Percentiles rank a stretch among this genome's conserved stretches.
Evolutionary conservation across 2,113 vertebrate genomes (phyloP).

Genomic region (pig (Sus scrofa)): DNA sequence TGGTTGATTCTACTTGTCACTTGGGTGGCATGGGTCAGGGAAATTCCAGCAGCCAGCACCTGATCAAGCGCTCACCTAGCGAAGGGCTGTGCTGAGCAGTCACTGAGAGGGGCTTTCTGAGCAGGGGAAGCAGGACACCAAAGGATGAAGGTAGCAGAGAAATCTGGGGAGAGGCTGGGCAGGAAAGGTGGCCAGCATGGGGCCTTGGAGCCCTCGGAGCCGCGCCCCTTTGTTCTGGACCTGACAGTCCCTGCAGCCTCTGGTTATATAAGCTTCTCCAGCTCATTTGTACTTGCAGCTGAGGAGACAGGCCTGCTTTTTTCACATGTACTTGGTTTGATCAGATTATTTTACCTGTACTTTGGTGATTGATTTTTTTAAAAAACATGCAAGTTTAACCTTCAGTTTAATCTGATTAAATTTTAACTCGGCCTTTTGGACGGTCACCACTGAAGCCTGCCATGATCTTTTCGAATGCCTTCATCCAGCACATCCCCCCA

Average conservation of each 20-base stretch:
- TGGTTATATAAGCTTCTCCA: background rate
- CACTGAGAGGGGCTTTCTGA: background rate
- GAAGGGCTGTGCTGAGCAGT: background rate
- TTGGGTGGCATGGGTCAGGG: background rate
- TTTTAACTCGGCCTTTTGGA: background rate
- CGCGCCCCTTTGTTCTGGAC: background rate
- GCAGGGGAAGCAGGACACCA: background rate
- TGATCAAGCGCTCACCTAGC: background rate
- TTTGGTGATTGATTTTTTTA: background rate
- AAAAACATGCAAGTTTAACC: background rate
- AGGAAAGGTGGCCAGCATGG: background rate
- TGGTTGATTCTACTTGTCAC: background rate
- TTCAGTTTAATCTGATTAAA: background rate
- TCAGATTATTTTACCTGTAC: background rate
- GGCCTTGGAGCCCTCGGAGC: background rate
- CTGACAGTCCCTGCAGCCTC: background rate
- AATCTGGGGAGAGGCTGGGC: background rate
- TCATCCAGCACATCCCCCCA: background rate
- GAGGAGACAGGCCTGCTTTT: background rate
- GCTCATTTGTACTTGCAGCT: background rate
- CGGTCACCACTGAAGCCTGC: background rate
- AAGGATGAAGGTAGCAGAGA: background rate
- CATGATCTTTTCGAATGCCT: background rate
- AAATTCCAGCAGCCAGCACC: background rate
- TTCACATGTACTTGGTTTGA: background rate